Base-by-base conservation (phyloP, 1,140 invertebrate species). In the Apis laboriosa region DNA sequence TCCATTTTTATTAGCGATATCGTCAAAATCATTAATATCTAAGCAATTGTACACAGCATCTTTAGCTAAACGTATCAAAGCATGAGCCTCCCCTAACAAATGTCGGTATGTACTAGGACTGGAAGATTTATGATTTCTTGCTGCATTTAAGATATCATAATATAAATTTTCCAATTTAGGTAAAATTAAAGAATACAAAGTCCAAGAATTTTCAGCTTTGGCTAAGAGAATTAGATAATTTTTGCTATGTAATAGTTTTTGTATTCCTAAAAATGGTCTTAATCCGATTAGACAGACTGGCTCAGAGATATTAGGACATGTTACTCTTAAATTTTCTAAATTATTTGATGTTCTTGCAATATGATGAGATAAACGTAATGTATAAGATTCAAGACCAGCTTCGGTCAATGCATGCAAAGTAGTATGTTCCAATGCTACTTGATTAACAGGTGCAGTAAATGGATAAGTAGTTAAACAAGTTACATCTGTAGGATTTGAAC, bases 351-450 rank as follows among this genome's bases (percentile, higher is more conserved):
- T 92, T 85, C 86, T 92, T 9, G 91, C 88, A 7, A 96, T 88
- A 64, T 95, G 94, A 90, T 96, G 95, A 0, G 95, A 95, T 58
- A 96, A 93, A 58, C 97, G 94, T 53, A 97, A 93, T 1, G 97
- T 97, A 86, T 97, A 97, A 0, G 97, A 96, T 91, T 98, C 97
- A 11, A 98, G 94, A 2, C 97, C 97, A 80, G 96, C 96, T 63
- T 96, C 96, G 2, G 97, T 97, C 0, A 97, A 91, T 0, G 96
- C 97, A 91, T 97, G 97, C 2, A 98, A 90, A 72, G 97, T 95
- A 75, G 95, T 96, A 79, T 96, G 94, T 87, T 97, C 96, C 19
- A 97, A 92, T 12, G 95, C 95, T 55, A 97, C 95, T 70, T 95
- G 94, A 81, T 95, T 94, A 19, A 97, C 95, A 2, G 96, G 95